Evolutionary conservation across 1,140 invertebrate species (phyloP).

Genomic region (Solenopsis invicta): DNA sequence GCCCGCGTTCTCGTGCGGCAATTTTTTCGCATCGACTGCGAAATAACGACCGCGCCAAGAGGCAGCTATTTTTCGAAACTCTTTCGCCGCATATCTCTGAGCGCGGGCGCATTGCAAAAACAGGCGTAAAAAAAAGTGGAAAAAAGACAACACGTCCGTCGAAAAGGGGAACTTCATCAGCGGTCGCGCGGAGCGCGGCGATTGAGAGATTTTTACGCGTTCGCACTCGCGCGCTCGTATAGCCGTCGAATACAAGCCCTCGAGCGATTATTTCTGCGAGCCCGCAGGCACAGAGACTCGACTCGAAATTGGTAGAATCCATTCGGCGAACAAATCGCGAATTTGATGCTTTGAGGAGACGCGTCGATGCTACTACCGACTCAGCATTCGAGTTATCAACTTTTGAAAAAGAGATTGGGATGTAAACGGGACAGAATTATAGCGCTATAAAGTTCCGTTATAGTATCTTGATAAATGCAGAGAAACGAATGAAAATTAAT

Average conservation of each 20-base stretch:
- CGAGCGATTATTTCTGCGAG: conserved; percentile 41
- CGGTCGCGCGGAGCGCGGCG: conserved; percentile 42
- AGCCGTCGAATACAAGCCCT: conserved; percentile 29
- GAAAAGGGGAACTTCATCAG: conserved; percentile 50
- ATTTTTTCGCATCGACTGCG: conserved; percentile 40
- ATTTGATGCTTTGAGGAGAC: conserved; percentile 58
- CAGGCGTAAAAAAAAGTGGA: not conserved
- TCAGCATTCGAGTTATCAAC: conserved; percentile 47
- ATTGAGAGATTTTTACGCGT: conserved; percentile 63
- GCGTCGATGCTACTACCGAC: conserved; percentile 32
- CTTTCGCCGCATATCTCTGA: conserved; percentile 33
- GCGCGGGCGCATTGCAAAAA: conserved; percentile 44
- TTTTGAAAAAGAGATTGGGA: conserved; percentile 34
- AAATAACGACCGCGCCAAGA: conserved; percentile 50
- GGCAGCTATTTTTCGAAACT: conserved; percentile 57
- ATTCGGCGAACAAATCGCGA: conserved; percentile 50
- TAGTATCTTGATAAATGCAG: not conserved
- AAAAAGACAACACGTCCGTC: conserved; percentile 52
- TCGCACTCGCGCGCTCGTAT: conserved; percentile 34
- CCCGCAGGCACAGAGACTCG: conserved; percentile 37
- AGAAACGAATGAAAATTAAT: not conserved
- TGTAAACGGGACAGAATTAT: conserved; percentile 23
- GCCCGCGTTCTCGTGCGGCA: not conserved
- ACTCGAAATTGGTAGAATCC: conserved; percentile 59
- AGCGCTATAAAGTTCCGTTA: conserved; percentile 29